These are phyloP conservation scores for Pelecanoides urinatrix DNA, from an alignment of 2,113 vertebrate genomes.

Conservation along the genomic window DNA sequence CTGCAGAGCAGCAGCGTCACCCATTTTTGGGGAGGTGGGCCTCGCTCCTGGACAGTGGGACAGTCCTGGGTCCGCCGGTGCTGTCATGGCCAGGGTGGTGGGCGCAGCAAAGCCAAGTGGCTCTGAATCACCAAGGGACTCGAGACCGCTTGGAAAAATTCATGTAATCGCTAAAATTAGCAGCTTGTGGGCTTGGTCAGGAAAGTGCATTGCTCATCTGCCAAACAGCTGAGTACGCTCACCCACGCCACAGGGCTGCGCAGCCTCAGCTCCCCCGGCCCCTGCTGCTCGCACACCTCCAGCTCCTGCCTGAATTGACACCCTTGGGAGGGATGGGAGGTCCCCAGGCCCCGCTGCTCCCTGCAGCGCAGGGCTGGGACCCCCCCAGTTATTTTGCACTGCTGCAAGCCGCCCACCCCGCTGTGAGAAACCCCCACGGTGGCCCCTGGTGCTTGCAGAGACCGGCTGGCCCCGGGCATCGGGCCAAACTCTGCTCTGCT, in stretches of 20 bases:
- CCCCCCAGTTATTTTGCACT: background rate
- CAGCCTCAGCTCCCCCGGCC: background rate
- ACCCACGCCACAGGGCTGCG: background rate
- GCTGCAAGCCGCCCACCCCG: accelerated
- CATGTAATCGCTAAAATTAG: conserved; percentile 55
- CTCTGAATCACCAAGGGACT: conserved; percentile 30
- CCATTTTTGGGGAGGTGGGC: background rate
- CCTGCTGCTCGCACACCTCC: background rate
- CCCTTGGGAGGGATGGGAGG: background rate
- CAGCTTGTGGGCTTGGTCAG: conserved; percentile 1
- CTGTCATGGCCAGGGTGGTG: background rate
- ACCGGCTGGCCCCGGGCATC: background rate
- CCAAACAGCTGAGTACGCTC: conserved; percentile 4
- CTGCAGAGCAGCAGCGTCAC: background rate
- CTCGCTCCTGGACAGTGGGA: background rate
- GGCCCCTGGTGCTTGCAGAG: accelerated
- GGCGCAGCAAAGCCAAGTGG: background rate
- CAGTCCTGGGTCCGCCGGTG: accelerated
- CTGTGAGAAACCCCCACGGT: accelerated
- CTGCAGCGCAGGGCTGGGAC: background rate
- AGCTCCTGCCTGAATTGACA: background rate
- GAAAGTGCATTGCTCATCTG: background rate
- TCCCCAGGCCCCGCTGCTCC: accelerated
- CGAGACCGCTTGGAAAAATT: background rate
- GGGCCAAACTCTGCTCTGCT: background rate